Percentiles rank a stretch among this genome's conserved stretches.
Evolutionary conservation across 1,140 invertebrate species (phyloP).

Genomic region (Pectinophora gossypiella): DNA sequence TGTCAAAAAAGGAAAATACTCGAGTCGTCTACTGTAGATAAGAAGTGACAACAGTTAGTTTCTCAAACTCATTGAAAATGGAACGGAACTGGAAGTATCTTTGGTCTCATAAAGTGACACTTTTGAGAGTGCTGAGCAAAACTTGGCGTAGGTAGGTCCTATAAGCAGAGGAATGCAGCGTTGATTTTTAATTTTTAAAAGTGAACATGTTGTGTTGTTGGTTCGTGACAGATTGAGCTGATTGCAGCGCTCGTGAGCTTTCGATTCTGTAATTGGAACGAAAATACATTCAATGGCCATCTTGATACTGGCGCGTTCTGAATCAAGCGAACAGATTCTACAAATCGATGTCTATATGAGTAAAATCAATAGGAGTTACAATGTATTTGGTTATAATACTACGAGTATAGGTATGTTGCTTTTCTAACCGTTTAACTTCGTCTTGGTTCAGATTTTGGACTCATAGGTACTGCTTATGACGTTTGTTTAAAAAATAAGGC

Average conservation of each 20-base stretch:
- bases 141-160: not conserved
- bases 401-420: too few species aligned
- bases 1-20: slow-evolving; percentile 35
- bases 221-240: slow-evolving; percentile 50
- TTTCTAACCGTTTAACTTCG: too few species aligned
- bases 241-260: slow-evolving; percentile 40
- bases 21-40: not conserved
- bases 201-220: not conserved
- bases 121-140: not conserved
- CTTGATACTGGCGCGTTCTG: not conserved
- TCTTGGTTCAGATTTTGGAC: too few species aligned
- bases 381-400: too few species aligned
- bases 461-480: too few species aligned
- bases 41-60: not conserved
- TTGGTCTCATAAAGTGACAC: not conserved
- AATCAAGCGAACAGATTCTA: too few species aligned
- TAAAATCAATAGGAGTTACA: too few species aligned
- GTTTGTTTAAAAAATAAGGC: too few species aligned
- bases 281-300: slow-evolving; percentile 12
- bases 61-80: too few species aligned
- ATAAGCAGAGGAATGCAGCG: slow-evolving; percentile 6
- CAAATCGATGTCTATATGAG: too few species aligned
- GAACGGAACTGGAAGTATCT: too few species aligned
- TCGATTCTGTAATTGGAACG: slow-evolving; percentile 46
- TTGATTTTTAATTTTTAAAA: slow-evolving; percentile 10